A percentile compares a stretch with the other conserved stretches of the same genome.
Conservation (phyloP, 2,113 vertebrate species). For the Excalfactoria chinensis region DNA sequence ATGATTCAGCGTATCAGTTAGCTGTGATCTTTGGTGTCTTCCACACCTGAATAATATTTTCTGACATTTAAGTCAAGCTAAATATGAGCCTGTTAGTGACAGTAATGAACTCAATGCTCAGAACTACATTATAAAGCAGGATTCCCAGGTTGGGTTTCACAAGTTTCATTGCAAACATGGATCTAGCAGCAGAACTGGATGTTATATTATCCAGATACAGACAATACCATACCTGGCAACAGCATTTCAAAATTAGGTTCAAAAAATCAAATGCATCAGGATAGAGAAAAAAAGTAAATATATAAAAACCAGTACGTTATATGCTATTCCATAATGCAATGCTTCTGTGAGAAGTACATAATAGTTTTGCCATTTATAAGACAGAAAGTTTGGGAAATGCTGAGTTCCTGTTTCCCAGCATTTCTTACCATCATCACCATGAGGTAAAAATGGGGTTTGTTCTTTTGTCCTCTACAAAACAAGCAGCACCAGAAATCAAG, state of each 20-base stretch:
- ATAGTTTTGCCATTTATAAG: not conserved
- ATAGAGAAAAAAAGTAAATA: not conserved
- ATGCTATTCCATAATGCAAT: not conserved
- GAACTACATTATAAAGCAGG: slow-evolving; percentile 57
- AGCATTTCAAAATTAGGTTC: not conserved
- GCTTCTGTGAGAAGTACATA: not conserved
- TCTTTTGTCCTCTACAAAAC: not conserved
- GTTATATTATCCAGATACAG: not conserved
- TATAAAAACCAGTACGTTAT: not conserved
- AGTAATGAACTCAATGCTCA: slow-evolving; percentile 61
- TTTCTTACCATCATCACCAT: not conserved
- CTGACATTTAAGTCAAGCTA: slow-evolving; percentile 77
- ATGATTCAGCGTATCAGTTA: slow-evolving; percentile 69
- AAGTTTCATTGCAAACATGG: not conserved
- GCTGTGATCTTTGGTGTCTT: slow-evolving; percentile 73
- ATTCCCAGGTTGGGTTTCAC: not conserved
- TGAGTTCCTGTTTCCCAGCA: not conserved
- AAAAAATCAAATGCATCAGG: not conserved
- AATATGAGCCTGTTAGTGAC: slow-evolving; percentile 22
- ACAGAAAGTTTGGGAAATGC: not conserved
- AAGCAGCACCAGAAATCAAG: slow-evolving; percentile 13
- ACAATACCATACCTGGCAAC: not conserved
- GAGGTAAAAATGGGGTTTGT: not conserved
- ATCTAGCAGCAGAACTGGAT: not conserved
- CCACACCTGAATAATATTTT: slow-evolving; percentile 72